Base-by-base conservation (phyloP, 2,113 vertebrate genomes). In the Paedocypris sp. region DNA sequence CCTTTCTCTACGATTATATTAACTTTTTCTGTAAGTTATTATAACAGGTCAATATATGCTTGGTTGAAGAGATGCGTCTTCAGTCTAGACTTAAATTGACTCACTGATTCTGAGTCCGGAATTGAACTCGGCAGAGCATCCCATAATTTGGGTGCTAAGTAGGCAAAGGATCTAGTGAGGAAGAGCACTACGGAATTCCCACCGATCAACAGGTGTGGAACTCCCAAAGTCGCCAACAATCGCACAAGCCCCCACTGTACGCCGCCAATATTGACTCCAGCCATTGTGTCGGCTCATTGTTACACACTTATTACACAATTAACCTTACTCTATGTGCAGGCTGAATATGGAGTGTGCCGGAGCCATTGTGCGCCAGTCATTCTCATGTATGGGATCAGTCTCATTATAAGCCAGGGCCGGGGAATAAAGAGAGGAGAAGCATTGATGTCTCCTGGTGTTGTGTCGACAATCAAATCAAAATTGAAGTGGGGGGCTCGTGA, bases 391-490 rank as follows among this genome's bases (percentile, higher is more conserved):
- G 39, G 60, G 51, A 48, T 58, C 52, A 57, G 28, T 60, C 33
- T 60, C 50, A 60, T 64, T 64, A 59, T 60, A 43, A 60, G 35
- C 48, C 46, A 49, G 45, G 38, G 63, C 52, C 15, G 35, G 39
- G 28, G 48, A 36, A 59, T 53, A 64, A 61, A 69, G 39, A 46
- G 61, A 59, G 54, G 47, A 64, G 64, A 56, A 54, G 64, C 56
- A 69, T 47, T 64, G 56, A 69, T 69, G 67, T 64, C 42, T 60
- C 61, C 67, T 64, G 56, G 62, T 53, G 61, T 64, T 64, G 62
- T 60, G 62, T 59, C 56, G 67, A 68, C 66, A 68, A 68, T 68
- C 66, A 63, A 62, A 62, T 59, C 63, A 56, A 60, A 66, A 60
- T 65, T 60, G 50, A 62, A 48, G 47, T 26, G 33, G 51, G 47